Evolutionary conservation across 2,888 invertebrate species (phyloP).

Genomic region (Ceriagrion tenellum): DNA sequence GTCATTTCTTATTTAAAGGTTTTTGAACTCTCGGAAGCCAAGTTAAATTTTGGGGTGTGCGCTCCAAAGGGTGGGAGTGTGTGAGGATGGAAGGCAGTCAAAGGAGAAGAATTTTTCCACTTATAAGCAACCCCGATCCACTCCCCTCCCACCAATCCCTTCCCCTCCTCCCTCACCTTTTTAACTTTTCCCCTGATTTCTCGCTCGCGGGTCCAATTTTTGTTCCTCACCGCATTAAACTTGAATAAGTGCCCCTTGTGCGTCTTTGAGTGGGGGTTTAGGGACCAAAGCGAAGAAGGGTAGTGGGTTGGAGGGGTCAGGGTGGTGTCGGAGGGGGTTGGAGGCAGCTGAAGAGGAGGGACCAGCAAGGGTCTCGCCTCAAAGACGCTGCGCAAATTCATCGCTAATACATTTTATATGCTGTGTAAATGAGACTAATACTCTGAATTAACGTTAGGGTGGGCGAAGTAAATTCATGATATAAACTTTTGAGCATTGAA

Average conservation of each 20-base stretch:
- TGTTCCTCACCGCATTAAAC: background rate
- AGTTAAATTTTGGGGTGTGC: slow-evolving; percentile 23
- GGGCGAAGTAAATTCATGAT: too few species aligned
- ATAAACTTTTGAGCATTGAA: too few species aligned
- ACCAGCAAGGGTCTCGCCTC: background rate
- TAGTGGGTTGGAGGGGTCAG: background rate
- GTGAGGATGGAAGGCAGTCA: background rate
- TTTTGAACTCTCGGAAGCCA: background rate
- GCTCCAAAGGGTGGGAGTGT: background rate
- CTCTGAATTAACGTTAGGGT: too few species aligned
- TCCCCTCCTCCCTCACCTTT: background rate
- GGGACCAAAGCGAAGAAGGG: background rate
- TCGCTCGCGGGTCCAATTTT: background rate
- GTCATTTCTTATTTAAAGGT: slow-evolving; percentile 45
- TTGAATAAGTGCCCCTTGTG: background rate
- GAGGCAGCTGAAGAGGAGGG: background rate
- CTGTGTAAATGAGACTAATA: too few species aligned
- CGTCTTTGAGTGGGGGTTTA: background rate
- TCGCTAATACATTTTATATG: background rate
- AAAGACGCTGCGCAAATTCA: background rate
- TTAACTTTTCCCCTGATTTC: background rate
- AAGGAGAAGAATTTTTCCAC: background rate
- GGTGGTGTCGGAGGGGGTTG: background rate
- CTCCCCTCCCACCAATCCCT: too few species aligned
- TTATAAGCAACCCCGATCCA: background rate